Evolutionary conservation across 2,888 invertebrate genomes (phyloP), one percentile per base, ranked within the genome.

Genomic region (Petrophora chlorosata): DNA sequence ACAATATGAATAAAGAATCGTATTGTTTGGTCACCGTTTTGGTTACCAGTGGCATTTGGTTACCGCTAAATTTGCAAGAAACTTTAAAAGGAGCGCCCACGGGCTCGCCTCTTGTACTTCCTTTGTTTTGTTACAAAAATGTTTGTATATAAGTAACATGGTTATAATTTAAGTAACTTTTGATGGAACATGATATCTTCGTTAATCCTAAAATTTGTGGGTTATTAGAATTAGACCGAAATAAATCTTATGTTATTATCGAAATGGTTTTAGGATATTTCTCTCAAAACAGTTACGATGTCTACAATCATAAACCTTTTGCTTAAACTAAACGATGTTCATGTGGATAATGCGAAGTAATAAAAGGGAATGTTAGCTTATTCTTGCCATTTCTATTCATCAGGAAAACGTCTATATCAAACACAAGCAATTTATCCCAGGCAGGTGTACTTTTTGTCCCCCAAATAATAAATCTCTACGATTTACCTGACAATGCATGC

Each of bases 401-500:
- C 8, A 12, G 2, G 12, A 3, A 26, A 12, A 12, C 17, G 39
- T 29, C 23, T 44, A 28, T 16, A 26, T 36, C 30, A 19, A 22
- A 32, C 28, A 17, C n/a, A n/a, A n/a, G 10, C 10, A 19, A 15
- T 38, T 34, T n/a, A 25, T 13, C 15, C 35, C 3, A 49, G 46
- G 71, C 78, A 77, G 78, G 74, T 79, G 70, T 67, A 48, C 51
- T 39, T 64, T 54, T 59, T 53, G 50, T 54, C 54, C 58, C 56
- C 67, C 63, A 54, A 59, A 72, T 68, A 69, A 65, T 69, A 71
- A 59, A 66, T 72, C 55, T 67, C 53, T 53, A 65, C 69, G 73
- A 78, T 78, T 78, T 72, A 56, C 49, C 22, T 42, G 48, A 76
- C 73, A 76, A 76, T 66, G 56, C 64, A 45, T 61, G 63, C 67